Percentiles rank a stretch among this genome's conserved stretches.
Evolutionary conservation across 2,113 vertebrate genomes (phyloP).

Genomic region (Grammomys surdaster): DNA sequence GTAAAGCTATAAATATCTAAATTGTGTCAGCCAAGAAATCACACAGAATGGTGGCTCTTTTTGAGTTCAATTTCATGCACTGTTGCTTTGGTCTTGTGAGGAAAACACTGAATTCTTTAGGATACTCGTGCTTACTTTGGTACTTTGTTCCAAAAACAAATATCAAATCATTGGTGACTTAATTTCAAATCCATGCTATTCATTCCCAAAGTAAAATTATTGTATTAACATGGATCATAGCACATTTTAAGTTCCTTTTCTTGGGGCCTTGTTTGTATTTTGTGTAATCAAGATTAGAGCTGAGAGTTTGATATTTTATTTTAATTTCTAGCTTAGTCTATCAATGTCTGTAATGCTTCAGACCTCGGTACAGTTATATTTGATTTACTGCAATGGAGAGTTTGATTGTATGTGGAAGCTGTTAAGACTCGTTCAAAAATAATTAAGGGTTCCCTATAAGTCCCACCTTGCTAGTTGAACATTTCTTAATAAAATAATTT

Average conservation of each 20-base stretch:
- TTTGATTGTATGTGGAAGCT: conserved; percentile 15
- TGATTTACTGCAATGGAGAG: conserved; percentile 20
- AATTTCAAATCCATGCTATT: conserved; percentile 55
- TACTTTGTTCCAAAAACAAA: conserved; percentile 81
- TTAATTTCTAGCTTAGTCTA: conserved; percentile 7
- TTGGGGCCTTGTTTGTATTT: neutral
- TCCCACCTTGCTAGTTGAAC: conserved; percentile 4
- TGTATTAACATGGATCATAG: neutral
- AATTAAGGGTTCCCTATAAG: neutral
- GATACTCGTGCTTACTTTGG: conserved; percentile 75
- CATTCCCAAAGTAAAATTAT: conserved; percentile 17
- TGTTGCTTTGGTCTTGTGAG: conserved; percentile 88
- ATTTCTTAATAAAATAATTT: neutral
- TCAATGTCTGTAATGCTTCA: neutral
- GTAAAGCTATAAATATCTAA: conserved; percentile 92
- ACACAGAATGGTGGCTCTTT: conserved; percentile 89
- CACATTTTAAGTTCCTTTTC: neutral
- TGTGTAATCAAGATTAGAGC: conserved; percentile 34
- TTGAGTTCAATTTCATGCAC: conserved; percentile 91
- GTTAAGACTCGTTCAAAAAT: neutral
- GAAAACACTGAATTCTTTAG: conserved; percentile 85
- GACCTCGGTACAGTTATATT: neutral
- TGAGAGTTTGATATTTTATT: conserved; percentile 37
- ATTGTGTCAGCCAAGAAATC: conserved; percentile 91
- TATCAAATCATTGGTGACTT: conserved; percentile 73